Evolutionary conservation across 2,113 vertebrate genomes (phyloP).

Genomic region (Prolemur simus): DNA sequence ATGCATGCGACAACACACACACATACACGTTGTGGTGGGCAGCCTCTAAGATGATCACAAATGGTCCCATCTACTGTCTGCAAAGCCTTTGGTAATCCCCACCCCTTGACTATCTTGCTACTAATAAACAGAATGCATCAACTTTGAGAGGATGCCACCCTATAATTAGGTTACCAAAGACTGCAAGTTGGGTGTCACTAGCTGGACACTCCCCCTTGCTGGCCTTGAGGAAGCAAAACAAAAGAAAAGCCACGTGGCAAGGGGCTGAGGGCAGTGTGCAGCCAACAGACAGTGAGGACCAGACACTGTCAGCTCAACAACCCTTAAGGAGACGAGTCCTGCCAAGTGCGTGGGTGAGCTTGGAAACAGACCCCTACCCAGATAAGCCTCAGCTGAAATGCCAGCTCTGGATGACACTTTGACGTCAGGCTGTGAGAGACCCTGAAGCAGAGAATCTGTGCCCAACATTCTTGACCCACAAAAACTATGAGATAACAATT

Average conservation of each 20-base stretch:
- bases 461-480: neutral
- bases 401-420: neutral
- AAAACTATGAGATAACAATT: neutral
- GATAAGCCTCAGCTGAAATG: neutral
- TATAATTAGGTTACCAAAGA: neutral
- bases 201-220: neutral
- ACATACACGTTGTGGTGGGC: fast-evolving
- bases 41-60: neutral
- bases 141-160: neutral
- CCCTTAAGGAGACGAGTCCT: neutral
- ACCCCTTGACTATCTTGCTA: neutral
- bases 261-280: neutral
- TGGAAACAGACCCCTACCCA: neutral
- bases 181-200: neutral
- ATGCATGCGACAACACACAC: neutral
- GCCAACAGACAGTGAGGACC: neutral
- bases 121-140: neutral
- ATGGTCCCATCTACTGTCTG: neutral
- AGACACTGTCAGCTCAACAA: fast-evolving
- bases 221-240: neutral
- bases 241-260: neutral
- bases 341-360: neutral
- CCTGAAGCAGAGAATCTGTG: neutral
- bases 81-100: neutral
- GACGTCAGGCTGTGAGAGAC: neutral